These are phyloP conservation scores for Choloepus hoffmanni DNA, from an alignment of 2,113 vertebrate species.

Conservation along the genomic window DNA sequence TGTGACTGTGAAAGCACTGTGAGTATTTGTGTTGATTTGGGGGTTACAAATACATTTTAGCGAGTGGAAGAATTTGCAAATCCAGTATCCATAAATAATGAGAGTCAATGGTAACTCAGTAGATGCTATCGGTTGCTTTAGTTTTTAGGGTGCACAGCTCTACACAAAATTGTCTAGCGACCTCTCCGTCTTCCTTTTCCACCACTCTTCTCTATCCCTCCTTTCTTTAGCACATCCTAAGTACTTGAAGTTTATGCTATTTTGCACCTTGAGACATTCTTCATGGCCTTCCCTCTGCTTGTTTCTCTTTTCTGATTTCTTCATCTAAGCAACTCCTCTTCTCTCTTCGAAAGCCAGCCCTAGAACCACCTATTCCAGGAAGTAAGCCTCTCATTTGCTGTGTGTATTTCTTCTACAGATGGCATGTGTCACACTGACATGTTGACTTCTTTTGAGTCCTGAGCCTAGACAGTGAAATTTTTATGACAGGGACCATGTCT, in stretches of 20 bases:
- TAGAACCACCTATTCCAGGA: background rate
- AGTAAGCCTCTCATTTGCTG: background rate
- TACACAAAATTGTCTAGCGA: background rate
- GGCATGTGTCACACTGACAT: no score
- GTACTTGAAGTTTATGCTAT: background rate
- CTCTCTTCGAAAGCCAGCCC: background rate
- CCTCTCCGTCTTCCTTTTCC: background rate
- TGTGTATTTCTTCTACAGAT: background rate
- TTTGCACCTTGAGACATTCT: background rate
- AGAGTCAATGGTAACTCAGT: background rate
- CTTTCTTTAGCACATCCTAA: background rate
- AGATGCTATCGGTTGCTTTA: background rate
- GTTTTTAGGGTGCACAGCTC: background rate
- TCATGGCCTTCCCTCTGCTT: background rate
- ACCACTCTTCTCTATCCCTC: no score
- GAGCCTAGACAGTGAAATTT: background rate
- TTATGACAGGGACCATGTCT: background rate
- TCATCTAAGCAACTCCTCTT: background rate
- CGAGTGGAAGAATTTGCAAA: no score
- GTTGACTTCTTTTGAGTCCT: background rate
- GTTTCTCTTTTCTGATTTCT: background rate
- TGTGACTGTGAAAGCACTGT: no score
- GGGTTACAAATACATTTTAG: no score
- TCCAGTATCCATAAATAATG: no score
- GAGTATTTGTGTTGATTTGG: no score